Percentiles rank a stretch among this genome's conserved stretches.
These are phyloP conservation scores for Esperia sulphurella DNA, from an alignment of 2,888 invertebrate species.

Conservation along the genomic window DNA sequence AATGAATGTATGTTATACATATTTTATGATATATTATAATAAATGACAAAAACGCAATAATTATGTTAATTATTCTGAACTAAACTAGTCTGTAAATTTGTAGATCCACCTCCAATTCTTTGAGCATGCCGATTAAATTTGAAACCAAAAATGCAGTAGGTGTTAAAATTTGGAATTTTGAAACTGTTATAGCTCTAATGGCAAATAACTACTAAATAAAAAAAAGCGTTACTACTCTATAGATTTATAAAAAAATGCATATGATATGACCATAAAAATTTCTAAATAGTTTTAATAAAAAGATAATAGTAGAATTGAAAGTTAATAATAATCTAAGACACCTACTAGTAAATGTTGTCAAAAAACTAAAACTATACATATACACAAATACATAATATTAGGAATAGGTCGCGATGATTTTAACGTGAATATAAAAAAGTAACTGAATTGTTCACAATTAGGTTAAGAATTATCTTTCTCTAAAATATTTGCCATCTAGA, in stretches of 20 bases:
- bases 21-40: neutral
- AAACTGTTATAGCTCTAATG: conserved; percentile 62
- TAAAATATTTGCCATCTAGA: conserved; percentile 60
- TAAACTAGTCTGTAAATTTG: neutral
- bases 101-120: conserved; percentile 67
- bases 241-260: too few species aligned
- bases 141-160: conserved; percentile 50
- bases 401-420: too few species aligned
- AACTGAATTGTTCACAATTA: too few species aligned
- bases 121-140: conserved; percentile 65
- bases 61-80: neutral
- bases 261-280: too few species aligned
- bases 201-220: conserved; percentile 34
- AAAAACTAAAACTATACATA: too few species aligned
- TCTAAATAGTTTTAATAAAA: too few species aligned
- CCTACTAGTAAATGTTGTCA: too few species aligned
- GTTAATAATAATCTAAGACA: too few species aligned
- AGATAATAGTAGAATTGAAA: too few species aligned
- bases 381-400: too few species aligned
- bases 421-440: too few species aligned
- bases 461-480: too few species aligned
- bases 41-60: neutral
- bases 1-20: neutral
- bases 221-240: neutral
- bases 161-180: conserved; percentile 67